Conservation (phyloP, 2,797 vertebrate species). For the Hephaestus fuliginosus region DNA sequence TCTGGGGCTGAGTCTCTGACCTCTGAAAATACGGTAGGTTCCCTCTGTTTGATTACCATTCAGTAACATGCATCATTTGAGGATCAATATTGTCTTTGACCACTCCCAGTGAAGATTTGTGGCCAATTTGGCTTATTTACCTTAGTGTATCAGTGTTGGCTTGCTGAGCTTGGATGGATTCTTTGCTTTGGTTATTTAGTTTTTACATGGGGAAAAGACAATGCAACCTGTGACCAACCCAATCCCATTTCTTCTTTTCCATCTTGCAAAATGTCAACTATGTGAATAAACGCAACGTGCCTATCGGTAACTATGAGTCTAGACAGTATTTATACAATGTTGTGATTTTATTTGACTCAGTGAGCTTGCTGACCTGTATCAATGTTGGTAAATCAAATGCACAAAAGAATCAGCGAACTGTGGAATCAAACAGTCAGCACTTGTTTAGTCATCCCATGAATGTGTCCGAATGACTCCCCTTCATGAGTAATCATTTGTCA, state of each 20-base stretch:
- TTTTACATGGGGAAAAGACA: background rate
- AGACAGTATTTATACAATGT: slow-evolving; percentile 15
- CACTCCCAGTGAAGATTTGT: background rate
- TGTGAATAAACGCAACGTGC: background rate
- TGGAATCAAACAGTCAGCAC: slow-evolving; percentile 51
- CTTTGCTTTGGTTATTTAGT: background rate
- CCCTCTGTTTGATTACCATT: slow-evolving; percentile 32
- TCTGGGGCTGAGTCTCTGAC: slow-evolving; percentile 7
- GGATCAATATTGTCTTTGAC: slow-evolving; percentile 28
- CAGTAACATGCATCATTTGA: slow-evolving; percentile 13
- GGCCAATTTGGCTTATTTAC: background rate
- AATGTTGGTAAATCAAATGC: slow-evolving; percentile 19
- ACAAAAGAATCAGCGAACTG: slow-evolving; percentile 29
- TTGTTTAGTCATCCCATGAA: slow-evolving; percentile 56
- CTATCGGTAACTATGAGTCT: background rate
- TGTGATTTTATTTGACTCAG: slow-evolving; percentile 8
- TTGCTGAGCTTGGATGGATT: background rate
- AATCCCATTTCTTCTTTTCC: background rate
- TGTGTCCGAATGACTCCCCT: slow-evolving; percentile 54
- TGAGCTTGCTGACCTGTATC: slow-evolving; percentile 17
- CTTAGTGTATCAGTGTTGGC: background rate
- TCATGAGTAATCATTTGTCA: slow-evolving; percentile 61
- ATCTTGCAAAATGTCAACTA: background rate
- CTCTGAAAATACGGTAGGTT: slow-evolving; percentile 24
- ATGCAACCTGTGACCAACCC: background rate